Conservation (phyloP, 2,888 invertebrate genomes). For the Horisme vitalbata region DNA sequence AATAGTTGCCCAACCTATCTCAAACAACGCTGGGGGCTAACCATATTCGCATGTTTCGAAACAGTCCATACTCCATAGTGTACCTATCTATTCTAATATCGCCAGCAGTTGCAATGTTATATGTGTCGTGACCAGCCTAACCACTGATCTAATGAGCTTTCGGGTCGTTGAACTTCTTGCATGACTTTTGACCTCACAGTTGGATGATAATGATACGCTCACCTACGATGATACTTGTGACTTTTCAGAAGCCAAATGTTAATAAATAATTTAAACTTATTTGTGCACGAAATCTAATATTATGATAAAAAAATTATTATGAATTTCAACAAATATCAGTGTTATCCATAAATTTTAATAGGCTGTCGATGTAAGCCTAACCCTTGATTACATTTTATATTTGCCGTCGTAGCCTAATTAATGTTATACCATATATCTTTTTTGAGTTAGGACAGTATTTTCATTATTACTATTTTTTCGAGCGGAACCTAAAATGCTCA, state of each 20-base stretch:
- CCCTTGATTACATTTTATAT: too few relatives aligned
- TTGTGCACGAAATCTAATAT: too few relatives aligned
- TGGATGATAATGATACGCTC: conserved; percentile 6
- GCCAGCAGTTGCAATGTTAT: too few relatives aligned
- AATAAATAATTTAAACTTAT: too few relatives aligned
- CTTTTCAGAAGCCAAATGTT: neutral
- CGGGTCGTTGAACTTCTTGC: conserved; percentile 26
- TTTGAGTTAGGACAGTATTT: neutral
- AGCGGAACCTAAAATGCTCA: conserved; percentile 26
- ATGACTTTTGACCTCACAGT: conserved; percentile 26
- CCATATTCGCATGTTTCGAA: conserved; percentile 16
- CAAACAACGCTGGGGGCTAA: conserved; percentile 12
- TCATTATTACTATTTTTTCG: neutral
- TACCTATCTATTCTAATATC: too few relatives aligned
- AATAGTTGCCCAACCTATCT: conserved; percentile 20
- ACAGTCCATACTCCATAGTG: conserved; percentile 2
- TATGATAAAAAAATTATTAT: too few relatives aligned
- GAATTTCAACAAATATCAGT: too few relatives aligned
- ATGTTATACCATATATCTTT: too few relatives aligned
- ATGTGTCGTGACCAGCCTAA: conserved; percentile 25
- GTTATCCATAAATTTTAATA: too few relatives aligned
- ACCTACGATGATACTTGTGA: neutral
- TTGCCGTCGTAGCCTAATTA: too few relatives aligned
- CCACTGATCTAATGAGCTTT: conserved; percentile 19
- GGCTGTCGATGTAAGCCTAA: too few relatives aligned